phyloP scores from a whole-genome alignment of 1,140 invertebrate species.

The Hydropsyche tenuis region DNA sequence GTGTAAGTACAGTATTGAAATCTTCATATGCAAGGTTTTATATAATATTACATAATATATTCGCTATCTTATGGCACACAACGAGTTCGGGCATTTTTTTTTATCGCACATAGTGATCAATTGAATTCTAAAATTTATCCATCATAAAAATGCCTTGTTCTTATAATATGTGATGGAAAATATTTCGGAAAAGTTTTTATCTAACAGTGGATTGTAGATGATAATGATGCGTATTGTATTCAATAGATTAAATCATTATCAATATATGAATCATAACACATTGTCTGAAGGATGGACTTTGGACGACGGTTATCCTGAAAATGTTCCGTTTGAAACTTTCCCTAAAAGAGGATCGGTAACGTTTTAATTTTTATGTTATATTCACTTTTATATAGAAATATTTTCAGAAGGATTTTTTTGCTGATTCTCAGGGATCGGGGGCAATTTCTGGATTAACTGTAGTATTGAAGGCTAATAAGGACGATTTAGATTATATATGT shows the following conservation, averaged over 20 bases:
- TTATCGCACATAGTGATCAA: too few species aligned
- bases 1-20: constrained; percentile 51
- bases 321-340: constrained; percentile 64
- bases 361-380: constrained; percentile 42
- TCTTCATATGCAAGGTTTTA: constrained; percentile 10
- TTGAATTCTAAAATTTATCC: too few species aligned
- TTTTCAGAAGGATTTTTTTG: not conserved
- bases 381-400: not conserved
- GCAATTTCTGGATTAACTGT: constrained; percentile 60
- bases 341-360: constrained; percentile 56
- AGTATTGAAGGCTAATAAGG: constrained; percentile 53
- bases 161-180: too few species aligned
- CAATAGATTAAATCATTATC: constrained; percentile 45
- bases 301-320: constrained; percentile 64
- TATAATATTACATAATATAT: too few species aligned
- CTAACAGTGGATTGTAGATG: too few species aligned
- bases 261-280: constrained; percentile 51
- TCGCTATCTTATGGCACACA: too few species aligned
- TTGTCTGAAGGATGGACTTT: constrained; percentile 63
- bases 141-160: too few species aligned
- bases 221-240: too few species aligned
- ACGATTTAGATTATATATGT: constrained; percentile 59
- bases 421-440: constrained; percentile 64
- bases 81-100: too few species aligned
- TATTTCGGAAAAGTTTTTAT: too few species aligned